Evolutionary conservation across 2,797 vertebrate genomes (phyloP).

Genomic region (Phoxinus dragarum): DNA sequence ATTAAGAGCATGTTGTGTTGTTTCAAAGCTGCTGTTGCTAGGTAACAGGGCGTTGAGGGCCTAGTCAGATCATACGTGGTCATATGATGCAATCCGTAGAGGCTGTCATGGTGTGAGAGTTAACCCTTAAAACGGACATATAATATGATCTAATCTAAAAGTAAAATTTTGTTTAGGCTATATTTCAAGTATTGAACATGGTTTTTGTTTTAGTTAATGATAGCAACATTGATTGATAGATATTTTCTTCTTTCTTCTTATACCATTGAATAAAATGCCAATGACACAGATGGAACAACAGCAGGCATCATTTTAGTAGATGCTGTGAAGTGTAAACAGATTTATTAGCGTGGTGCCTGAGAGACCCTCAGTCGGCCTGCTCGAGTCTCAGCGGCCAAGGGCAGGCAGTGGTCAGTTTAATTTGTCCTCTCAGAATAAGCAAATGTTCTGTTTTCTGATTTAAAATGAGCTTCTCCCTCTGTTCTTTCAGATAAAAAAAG

Average conservation of each 20-base stretch:
- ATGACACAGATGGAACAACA: slow-evolving; percentile 16
- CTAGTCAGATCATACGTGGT: slow-evolving; percentile 60
- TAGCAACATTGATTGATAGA: not conserved
- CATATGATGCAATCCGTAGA: slow-evolving; percentile 51
- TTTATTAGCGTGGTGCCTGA: slow-evolving; percentile 14
- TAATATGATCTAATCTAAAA: too few species aligned
- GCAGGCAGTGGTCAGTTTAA: not conserved
- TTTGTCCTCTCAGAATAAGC: not conserved
- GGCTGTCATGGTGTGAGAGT: slow-evolving; percentile 59
- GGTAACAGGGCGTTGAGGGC: slow-evolving; percentile 70
- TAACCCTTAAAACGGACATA: slow-evolving; percentile 48
- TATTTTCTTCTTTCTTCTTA: not conserved
- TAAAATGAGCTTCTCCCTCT: not conserved
- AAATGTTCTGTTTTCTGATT: not conserved
- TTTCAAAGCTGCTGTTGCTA: slow-evolving; percentile 74
- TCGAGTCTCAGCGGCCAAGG: not conserved
- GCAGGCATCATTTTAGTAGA: slow-evolving; percentile 16
- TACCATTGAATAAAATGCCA: not conserved
- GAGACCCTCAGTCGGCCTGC: not conserved
- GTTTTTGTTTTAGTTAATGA: not conserved
- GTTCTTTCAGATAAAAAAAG: slow-evolving; percentile 87
- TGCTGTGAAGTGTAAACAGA: slow-evolving; percentile 20
- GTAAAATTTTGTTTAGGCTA: not conserved
- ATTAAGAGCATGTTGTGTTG: slow-evolving; percentile 61
- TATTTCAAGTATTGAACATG: not conserved